Base-by-base conservation (phyloP, 2,113 vertebrate species). In the Catharus bicknelli region DNA sequence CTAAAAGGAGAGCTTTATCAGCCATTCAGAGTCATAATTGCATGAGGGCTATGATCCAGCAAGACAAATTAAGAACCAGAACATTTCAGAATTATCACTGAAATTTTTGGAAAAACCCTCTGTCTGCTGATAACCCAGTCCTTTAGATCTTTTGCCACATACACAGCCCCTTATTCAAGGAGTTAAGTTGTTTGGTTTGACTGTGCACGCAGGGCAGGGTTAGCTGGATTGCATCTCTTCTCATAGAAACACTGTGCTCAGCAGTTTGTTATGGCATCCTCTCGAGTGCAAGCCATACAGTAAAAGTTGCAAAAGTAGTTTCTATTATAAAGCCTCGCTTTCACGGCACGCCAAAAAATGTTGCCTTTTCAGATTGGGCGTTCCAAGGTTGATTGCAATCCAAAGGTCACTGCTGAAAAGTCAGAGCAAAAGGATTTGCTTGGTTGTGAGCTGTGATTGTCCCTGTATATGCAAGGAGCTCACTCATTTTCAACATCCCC, bases 251-350 rank as follows among this genome's bases (percentile, higher is more conserved):
- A 30, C 63, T 80, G 7, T 27, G 5, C 34, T 87, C 63, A 94
- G 79, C 84, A 63, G 47, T 76, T 96, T 75, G 45, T 73, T 69
- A 76, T 0, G 2, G 84, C 91, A 90, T 90, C 74, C 53, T 75
- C 67, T 72, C 55, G 86, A 91, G 67, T 70, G 43, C 43, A 76
- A 79, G 83, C 54, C 77, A 61, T 48, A 82, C 58, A 75, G 45
- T 58, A 58, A 62, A 90, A 63, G 55, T 87, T 91, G 82, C 91
- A 92, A 83, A 96, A 94, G 93, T 73, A 43, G 51, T 70, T 94
- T 83, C 82, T 84, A 42, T 72, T 74, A 50, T 63, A 77, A 92
- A 85, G 64, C 48, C 47, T 73, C 1, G 43, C 78, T 94, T 91
- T 92, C 82, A 91, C 0, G 1, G 72, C 75, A 74, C 10, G 78